Base-by-base conservation (phyloP, 2,888 invertebrate genomes). In the Pseudoips prasinana region DNA sequence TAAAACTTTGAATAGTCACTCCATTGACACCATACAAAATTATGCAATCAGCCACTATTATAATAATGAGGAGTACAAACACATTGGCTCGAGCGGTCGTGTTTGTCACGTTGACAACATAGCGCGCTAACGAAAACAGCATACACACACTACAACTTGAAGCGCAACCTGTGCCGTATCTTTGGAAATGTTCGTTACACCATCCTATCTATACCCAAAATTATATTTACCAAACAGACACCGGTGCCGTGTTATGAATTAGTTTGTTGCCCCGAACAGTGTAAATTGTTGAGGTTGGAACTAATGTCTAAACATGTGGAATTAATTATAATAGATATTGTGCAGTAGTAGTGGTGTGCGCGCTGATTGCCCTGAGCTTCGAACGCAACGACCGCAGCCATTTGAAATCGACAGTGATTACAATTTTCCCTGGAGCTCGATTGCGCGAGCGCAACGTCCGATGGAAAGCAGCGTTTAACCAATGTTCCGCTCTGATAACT, bases 371-470 rank as follows among this genome's bases (percentile, higher is more conserved):
- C 68, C 61, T 69, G 64, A 63, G 68, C 71, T 69, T 72, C 66
- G 64, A 72, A 74, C 65, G 75, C 73, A 75, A 65, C 60, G 61
- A 73, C 73, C 73, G 73, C 76, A 67, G 74, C 70, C 68, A 66
- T 78, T 83, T 76, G 86, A 87, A 88, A 88, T 85, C 85, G 86
- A 87, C 83, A 88, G 87, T 88, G 86, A 84, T 86, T 86, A 81
- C 84, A 78, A 86, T 84, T 87, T 87, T 84, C 87, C 86, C 85
- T 82, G 77, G 75, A 77, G 77, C 75, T 69, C 68, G 69, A 68
- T 78, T 79, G 83, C 81, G 78, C 82, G 73, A 71, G 79, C 83
- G 82, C 86, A 85, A 84, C 73, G 85, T 83, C 81, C 85, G 88
- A 86, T 88, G 86, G 87, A 87, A 87, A 88, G 86, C 84, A 82